Evolutionary conservation across 2,797 vertebrate species (phyloP), one percentile per base, ranked within the genome.

Genomic region (Danio choprae): DNA sequence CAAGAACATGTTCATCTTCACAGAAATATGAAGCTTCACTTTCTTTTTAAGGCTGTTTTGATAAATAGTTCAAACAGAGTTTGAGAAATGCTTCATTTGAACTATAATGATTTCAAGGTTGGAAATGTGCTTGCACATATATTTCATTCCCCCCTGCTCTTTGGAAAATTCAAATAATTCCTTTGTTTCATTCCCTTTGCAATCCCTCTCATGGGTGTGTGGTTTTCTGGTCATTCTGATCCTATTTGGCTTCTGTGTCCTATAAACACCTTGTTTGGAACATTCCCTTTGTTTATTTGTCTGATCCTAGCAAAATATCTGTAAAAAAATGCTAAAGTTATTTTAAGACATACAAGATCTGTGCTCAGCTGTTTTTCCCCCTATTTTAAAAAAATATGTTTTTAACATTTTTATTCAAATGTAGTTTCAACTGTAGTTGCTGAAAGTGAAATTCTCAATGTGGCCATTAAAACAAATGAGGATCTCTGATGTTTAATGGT

Each of bases 401-500:
- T n/a, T n/a, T n/a, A n/a, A n/a, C n/a, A n/a, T n/a, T n/a, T n/a
- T n/a, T n/a, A n/a, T n/a, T n/a, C n/a, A n/a, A n/a, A n/a, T n/a
- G n/a, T n/a, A n/a, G n/a, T n/a, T 29, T 29, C 29, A 88, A 90
- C 90, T 87, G 88, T 67, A 36, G 63, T 22, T 41, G 12, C 48
- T 41, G 60, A 15, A 88, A 86, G 85, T 74, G 74, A 90, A 90
- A 91, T 91, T 91, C 87, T 89, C 69, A 85, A 89, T 88, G 85
- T 87, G 84, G 83, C 81, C 85, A 89, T 89, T 87, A 87, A 88
- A 90, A 88, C 83, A 83, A 71, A 81, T 83, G 12, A 87, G 88
- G 88, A 87, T 88, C 88, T 90, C 88, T 89, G 81, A 89, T 88
- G 85, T 88, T 86, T 82, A 74, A 87, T 85, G 86, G 84, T 86